Evolutionary conservation across 2,888 invertebrate species (phyloP).

Genomic region (Ethmia dodecea): DNA sequence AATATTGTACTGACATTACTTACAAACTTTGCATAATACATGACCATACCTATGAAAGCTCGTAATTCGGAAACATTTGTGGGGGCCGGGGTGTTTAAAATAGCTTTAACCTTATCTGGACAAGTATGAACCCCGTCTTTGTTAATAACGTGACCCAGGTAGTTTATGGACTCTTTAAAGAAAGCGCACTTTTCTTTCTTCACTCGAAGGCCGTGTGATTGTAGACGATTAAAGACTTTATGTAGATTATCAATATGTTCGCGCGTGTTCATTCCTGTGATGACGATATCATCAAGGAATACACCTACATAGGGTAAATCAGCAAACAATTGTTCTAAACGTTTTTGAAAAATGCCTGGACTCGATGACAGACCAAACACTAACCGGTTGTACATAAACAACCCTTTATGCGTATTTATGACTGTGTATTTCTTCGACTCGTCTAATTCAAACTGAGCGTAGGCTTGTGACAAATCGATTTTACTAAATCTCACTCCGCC

Average conservation of each 20-base stretch:
- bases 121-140: constrained; percentile 11
- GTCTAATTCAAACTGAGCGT: constrained; percentile 1
- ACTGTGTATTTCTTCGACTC: constrained; percentile 12
- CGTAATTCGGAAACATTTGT: constrained; percentile 9
- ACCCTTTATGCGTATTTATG: constrained; percentile 22
- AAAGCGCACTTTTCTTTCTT: constrained; percentile 11
- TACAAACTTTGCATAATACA: constrained; percentile 32
- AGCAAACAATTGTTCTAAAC: constrained; percentile 27
- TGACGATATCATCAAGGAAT: constrained; percentile 14
- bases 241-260: constrained; percentile 10
- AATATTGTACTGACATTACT: constrained; percentile 10
- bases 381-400: constrained; percentile 20
- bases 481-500: constrained; percentile 3
- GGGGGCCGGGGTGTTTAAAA: constrained; percentile 6
- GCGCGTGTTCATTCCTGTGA: constrained; percentile 1
- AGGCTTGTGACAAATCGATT: constrained; percentile 1
- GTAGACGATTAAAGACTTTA: constrained; percentile 10
- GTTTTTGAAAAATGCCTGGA: constrained; percentile 31
- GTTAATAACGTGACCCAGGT: constrained; percentile 10
- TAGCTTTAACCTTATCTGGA: constrained; percentile 12
- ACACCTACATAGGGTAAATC: constrained; percentile 14
- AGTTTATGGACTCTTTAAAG: constrained; percentile 9
- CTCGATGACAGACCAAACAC: constrained; percentile 17
- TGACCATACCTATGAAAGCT: constrained; percentile 32
- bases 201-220: constrained; percentile 3